Evolutionary conservation across 1,140 invertebrate genomes (phyloP).

Genomic region (Trichoplusia ni): DNA sequence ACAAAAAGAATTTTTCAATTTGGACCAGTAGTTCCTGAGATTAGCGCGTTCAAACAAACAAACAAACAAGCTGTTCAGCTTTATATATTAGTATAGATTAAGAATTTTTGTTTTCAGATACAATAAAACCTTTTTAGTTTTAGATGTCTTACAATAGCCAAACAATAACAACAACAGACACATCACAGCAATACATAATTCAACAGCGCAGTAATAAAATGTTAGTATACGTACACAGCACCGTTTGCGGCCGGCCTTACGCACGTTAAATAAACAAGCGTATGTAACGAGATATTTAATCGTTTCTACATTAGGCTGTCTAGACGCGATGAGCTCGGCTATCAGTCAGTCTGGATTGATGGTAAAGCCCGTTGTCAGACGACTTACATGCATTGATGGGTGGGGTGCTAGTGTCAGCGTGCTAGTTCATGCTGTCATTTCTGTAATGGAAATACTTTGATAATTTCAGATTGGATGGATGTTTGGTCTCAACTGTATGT

Average conservation of each 20-base stretch:
- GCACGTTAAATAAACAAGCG: constrained; percentile 6
- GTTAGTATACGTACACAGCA: no score
- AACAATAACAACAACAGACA: background rate
- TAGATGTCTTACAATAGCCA: background rate
- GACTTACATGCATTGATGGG: constrained; percentile 17
- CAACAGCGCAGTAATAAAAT: background rate
- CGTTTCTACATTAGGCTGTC: constrained; percentile 28
- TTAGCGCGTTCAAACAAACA: no score
- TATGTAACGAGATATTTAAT: constrained; percentile 17
- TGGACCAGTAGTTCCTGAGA: no score
- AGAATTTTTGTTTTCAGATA: no score
- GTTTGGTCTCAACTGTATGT: no score
- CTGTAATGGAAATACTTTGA: no score
- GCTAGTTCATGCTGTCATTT: no score
- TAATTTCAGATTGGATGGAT: no score
- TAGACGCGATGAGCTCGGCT: constrained; percentile 23
- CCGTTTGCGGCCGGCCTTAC: background rate
- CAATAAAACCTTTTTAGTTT: no score
- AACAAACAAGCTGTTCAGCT: no score
- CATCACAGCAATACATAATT: background rate
- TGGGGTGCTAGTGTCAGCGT: background rate
- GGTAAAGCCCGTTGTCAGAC: constrained; percentile 7
- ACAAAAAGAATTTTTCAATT: no score
- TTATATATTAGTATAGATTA: no score
- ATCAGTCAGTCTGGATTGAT: constrained; percentile 20